Conservation (phyloP, 2,888 invertebrate species). For the Trachelus stipa region DNA sequence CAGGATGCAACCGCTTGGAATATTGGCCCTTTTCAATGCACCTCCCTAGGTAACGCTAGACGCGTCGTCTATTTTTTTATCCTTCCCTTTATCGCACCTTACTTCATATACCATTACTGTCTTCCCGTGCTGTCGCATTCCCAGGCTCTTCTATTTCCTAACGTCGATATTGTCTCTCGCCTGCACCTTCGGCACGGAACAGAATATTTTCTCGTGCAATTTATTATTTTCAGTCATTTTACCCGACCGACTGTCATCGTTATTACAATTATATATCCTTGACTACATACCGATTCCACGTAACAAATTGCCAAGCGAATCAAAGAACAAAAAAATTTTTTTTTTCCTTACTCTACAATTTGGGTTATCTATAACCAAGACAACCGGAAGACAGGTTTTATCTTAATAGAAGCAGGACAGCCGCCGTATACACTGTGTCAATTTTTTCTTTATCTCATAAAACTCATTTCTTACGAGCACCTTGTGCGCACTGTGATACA, state of each 20-base stretch:
- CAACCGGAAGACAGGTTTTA: not conserved
- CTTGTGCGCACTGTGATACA: not conserved
- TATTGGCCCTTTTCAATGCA: conserved; percentile 58
- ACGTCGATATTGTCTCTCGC: not conserved
- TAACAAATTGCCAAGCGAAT: not conserved
- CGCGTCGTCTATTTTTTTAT: not conserved
- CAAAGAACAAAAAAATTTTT: not conserved
- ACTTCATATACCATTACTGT: not conserved
- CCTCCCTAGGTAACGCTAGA: not conserved
- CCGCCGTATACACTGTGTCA: not conserved
- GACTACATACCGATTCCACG: not conserved
- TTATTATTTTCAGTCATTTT: not conserved
- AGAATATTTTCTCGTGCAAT: not conserved
- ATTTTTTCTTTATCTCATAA: not conserved
- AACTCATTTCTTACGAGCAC: not conserved
- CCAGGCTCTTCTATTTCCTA: not conserved
- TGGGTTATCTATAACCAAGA: not conserved
- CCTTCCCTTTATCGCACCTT: not conserved
- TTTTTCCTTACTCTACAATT: not conserved
- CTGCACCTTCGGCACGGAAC: not conserved
- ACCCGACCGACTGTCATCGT: not conserved
- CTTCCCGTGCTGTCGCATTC: not conserved
- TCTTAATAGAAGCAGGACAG: not conserved
- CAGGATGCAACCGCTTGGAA: conserved; percentile 48
- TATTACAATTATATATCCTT: not conserved